Evolutionary conservation across 2,113 vertebrate genomes (phyloP), one percentile per base, ranked within the genome.

Genomic region (Siniperca chuatsi): DNA sequence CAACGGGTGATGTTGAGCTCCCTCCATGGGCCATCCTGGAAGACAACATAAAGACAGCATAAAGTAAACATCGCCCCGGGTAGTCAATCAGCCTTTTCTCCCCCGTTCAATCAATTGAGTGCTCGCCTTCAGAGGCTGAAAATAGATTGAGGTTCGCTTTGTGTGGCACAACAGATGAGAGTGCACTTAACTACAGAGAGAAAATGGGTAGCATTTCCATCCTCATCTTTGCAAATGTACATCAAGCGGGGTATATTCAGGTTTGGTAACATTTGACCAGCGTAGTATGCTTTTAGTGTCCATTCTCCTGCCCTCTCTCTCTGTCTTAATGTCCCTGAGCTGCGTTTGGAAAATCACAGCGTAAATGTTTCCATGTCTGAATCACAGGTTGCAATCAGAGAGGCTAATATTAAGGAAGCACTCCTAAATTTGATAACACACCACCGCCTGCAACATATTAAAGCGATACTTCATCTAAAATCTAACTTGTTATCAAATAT

Each of bases 111-210:
- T 94, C 90, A 94, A 95, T 96, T 89, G 88, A 92, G 90, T 91
- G 89, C 87, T 92, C n/a, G 65, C 71, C 88, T 88, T 91, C 85
- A 86, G 88, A 85, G 68, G 67, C 78, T 92, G 85, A 62, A 94
- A 95, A 94, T 94, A 94, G 91, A 94, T 82, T 87, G 85, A 92
- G 82, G 82, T 86, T 89, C 16, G 13, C 74, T 92, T 92, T 92
- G 85, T 92, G 91, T 79, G 74, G 88, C 85, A 66, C 74, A 92
- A 87, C 83, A 90, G 90, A 94, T 74, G 86, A 93, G 84, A 95
- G 93, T 93, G 92, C 94, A 94, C 94, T 96, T 94, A 94, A 89
- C 83, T 85, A 82, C 80, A 74, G 74, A 91, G 82, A 88, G 82
- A 85, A 93, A 92, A 92, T 91, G 85, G 86, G 74, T 70, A 89